Conservation (phyloP, 2,113 vertebrate species). For the Malaclemys terrapin region DNA sequence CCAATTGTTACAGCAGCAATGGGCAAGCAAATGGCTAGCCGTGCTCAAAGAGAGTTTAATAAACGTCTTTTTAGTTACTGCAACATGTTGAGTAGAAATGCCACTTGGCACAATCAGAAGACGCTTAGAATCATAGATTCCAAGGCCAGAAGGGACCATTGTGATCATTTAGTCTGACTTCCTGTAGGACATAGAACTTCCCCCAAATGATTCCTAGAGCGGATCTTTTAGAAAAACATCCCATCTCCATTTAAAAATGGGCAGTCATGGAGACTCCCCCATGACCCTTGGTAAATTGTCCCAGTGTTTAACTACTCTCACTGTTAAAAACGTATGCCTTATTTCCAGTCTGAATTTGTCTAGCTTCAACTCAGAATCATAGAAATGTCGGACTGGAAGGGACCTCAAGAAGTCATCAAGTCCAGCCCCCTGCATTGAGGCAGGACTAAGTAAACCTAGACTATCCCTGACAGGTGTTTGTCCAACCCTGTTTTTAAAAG, state of each 20-base stretch:
- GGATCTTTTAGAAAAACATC: background rate
- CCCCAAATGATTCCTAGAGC: background rate
- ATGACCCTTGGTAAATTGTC: background rate
- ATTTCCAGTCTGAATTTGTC: background rate
- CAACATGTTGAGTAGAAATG: rapidly evolving
- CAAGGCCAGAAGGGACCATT: background rate
- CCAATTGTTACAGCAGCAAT: background rate
- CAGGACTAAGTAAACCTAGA: background rate
- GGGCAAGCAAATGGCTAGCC: background rate
- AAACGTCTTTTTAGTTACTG: background rate
- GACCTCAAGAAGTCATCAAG: background rate
- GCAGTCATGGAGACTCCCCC: background rate
- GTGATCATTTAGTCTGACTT: background rate
- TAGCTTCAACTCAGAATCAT: background rate
- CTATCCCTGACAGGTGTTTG: background rate
- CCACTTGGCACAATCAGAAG: background rate
- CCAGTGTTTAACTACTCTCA: background rate
- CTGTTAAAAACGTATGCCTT: background rate
- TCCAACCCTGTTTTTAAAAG: background rate
- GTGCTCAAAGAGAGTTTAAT: background rate
- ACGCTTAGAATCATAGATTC: background rate
- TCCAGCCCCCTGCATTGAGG: background rate
- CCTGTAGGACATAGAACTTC: background rate
- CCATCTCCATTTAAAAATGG: background rate
- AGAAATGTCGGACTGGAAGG: background rate